These are phyloP conservation scores for Agrochola circellaris DNA, from an alignment of 2,888 invertebrate genomes.

Conservation along the genomic window DNA sequence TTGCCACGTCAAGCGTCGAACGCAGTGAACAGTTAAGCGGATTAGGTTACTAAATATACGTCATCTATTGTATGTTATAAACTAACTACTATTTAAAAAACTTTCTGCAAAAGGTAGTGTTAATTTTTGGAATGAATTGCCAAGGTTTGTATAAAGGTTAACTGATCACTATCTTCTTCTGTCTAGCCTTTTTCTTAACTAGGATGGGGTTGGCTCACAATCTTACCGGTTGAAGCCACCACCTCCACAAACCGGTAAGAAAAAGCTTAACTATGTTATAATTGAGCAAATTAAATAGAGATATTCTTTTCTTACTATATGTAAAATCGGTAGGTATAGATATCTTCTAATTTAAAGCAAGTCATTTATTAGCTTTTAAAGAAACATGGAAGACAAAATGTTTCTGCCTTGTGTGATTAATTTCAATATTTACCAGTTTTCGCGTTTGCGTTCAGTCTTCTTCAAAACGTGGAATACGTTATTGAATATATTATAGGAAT, in stretches of 20 bases:
- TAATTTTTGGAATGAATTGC: not conserved
- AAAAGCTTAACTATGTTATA: not conserved
- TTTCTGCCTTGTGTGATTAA: constrained; percentile 34
- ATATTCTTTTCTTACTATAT: not conserved
- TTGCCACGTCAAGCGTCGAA: too few species aligned
- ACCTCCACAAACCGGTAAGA: not conserved
- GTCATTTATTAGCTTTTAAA: constrained; percentile 39
- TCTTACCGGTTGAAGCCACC: not conserved
- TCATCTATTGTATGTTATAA: too few species aligned
- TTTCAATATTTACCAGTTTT: constrained; percentile 27
- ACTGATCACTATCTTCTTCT: not conserved
- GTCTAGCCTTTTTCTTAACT: not conserved
- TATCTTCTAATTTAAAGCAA: not conserved
- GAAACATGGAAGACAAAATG: constrained; percentile 49
- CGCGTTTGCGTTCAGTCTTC: constrained; percentile 23
- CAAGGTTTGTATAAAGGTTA: not conserved
- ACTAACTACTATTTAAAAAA: not conserved
- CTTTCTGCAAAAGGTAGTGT: not conserved
- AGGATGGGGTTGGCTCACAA: not conserved
- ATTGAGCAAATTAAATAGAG: not conserved
- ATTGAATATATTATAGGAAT: constrained; percentile 17
- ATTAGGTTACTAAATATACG: too few species aligned
- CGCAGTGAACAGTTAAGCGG: too few species aligned
- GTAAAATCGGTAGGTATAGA: not conserved
- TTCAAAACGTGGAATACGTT: constrained; percentile 41